Evolutionary conservation across 2,888 invertebrate species (phyloP), one percentile per base, ranked within the genome.

Genomic region (Cotesia congregata): DNA sequence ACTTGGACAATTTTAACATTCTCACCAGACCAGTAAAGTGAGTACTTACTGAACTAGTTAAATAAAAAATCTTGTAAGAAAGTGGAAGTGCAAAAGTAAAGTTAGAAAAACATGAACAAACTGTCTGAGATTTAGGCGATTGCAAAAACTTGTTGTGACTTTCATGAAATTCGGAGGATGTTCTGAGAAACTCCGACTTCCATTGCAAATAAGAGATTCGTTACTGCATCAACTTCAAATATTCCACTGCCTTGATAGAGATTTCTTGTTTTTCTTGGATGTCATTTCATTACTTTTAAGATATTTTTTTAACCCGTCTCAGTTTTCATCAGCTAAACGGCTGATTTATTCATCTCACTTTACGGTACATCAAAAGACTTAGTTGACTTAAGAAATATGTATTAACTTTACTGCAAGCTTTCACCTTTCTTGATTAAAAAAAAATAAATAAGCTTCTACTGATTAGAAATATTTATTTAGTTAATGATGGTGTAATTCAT

Each of bases 121-220:
- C 6, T 38, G 62, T 61, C 1, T 50, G 70, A 75, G 50, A 41
- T 50, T 76, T 50, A 71, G 65, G 67, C 78, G 70, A 77, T 78
- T 70, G 79, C 61, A 79, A 83, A 83, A 84, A 86, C 83, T 87
- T 86, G 86, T 86, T 85, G 87, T 85, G 82, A 83, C 80, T 85
- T 83, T 80, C 77, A 82, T 80, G 80, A 82, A 84, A 85, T 83
- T 79, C 81, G 76, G 76, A 75, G 80, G 78, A 72, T 72, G 72
- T 65, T 74, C 67, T 74, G 20, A 6, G 65, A 77, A 75, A 80
- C 69, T 74, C 74, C 39, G 20, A 62, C 73, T 62, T 75, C 61
- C 72, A 61, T 6, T 20, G 61, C 50, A n/a, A 64, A 64, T 70
- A 74, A 76, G 76, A 77, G 75, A 77, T 75, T 75, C 30, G 38